Conservation (phyloP, 2,888 invertebrate species). For the Caradrina kadenii region DNA sequence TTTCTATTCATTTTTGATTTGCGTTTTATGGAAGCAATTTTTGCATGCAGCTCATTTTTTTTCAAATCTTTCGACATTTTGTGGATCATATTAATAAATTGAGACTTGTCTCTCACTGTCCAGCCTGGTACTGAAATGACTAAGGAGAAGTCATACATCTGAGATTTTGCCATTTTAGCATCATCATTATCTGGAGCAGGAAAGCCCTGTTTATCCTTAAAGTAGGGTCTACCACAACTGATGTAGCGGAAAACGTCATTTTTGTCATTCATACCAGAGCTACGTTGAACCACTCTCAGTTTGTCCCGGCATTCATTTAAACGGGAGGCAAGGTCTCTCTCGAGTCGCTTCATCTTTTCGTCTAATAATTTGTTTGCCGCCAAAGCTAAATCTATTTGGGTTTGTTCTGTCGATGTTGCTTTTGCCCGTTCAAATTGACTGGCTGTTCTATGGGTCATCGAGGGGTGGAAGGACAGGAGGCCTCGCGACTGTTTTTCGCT, state of each 20-base stretch:
- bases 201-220: conserved; percentile 91
- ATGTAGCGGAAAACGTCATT: conserved; percentile 74
- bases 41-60: conserved; percentile 66
- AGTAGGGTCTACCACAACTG: conserved; percentile 91
- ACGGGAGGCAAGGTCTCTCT: conserved; percentile 72
- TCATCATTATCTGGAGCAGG: conserved; percentile 91
- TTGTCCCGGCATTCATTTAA: conserved; percentile 79
- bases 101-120: conserved; percentile 90
- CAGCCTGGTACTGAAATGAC: conserved; percentile 86
- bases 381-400: conserved; percentile 74
- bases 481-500: background rate
- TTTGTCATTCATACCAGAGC: conserved; percentile 52
- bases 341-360: conserved; percentile 76
- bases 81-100: conserved; percentile 86
- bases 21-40: conserved; percentile 70
- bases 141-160: conserved; percentile 86
- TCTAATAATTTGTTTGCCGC: conserved; percentile 81
- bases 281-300: conserved; percentile 65
- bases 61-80: conserved; percentile 75
- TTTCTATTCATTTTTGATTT: conserved; percentile 26
- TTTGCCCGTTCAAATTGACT: background rate
- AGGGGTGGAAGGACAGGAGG: background rate
- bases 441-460: background rate
- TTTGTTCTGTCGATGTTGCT: conserved; percentile 37
- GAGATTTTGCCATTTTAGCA: conserved; percentile 80